phyloP scores from a whole-genome alignment of 2,888 invertebrate species.

The Chorisops tibialis region DNA sequence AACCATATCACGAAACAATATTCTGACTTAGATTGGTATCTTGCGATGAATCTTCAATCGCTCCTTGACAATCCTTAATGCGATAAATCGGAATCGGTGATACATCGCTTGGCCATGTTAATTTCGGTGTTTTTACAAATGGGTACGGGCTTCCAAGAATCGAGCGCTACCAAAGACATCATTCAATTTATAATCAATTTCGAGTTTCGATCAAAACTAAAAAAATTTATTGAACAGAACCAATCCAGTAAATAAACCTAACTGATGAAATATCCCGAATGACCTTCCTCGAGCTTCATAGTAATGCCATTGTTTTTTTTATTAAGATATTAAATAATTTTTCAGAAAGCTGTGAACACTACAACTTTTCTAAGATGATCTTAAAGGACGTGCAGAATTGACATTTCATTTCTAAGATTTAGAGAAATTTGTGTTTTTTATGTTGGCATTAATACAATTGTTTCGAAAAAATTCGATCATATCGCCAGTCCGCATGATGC shows the following conservation, averaged over 20 bases:
- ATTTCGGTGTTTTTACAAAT: constrained; percentile 54
- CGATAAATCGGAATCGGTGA: constrained; percentile 63
- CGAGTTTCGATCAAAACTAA: constrained; percentile 1
- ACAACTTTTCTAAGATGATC: too few relatives aligned
- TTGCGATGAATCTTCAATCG: constrained; percentile 55
- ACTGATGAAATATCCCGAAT: not conserved
- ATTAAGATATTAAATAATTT: too few relatives aligned
- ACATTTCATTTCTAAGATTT: too few relatives aligned
- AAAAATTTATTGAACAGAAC: not conserved
- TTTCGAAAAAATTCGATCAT: too few relatives aligned
- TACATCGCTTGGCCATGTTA: constrained; percentile 55
- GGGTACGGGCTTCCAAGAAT: constrained; percentile 56
- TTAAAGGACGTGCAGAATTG: too few relatives aligned
- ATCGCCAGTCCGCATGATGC: too few relatives aligned
- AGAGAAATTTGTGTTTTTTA: too few relatives aligned
- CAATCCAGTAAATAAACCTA: constrained; percentile 5
- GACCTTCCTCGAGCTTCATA: not conserved
- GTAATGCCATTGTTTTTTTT: constrained; percentile 7
- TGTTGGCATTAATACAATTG: too few relatives aligned
- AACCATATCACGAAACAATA: constrained; percentile 82
- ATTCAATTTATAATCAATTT: constrained; percentile 1
- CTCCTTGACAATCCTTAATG: constrained; percentile 73
- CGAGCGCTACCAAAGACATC: constrained; percentile 11
- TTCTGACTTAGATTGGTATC: constrained; percentile 68
- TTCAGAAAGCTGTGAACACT: too few relatives aligned